Evolutionary conservation across 2,113 vertebrate genomes (phyloP).

Genomic region (Sakesphorus luctuosus): DNA sequence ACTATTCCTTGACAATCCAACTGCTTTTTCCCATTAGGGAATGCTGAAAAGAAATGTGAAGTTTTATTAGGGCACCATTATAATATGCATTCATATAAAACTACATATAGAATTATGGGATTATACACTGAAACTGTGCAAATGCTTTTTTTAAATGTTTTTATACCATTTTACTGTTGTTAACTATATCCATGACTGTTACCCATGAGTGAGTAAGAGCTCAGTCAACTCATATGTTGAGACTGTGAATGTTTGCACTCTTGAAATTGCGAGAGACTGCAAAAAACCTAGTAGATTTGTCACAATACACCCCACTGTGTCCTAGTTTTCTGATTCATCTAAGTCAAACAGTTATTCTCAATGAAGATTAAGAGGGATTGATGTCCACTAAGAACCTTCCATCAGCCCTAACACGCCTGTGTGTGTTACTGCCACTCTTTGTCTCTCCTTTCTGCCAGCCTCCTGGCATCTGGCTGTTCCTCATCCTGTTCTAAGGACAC

Average conservation of each 20-base stretch:
- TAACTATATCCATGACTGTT: background rate
- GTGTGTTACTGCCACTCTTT: rapidly evolving
- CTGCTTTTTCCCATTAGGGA: background rate
- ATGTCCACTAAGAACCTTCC: background rate
- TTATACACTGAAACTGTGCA: background rate
- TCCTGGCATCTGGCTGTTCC: background rate
- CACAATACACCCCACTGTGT: background rate
- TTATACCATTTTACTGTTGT: background rate
- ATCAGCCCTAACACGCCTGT: rapidly evolving
- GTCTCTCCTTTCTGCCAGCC: background rate
- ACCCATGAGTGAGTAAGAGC: background rate
- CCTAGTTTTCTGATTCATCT: background rate
- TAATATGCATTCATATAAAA: background rate
- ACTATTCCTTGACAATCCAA: background rate
- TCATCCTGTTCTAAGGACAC: background rate
- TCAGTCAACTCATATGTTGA: background rate
- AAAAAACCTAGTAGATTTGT: background rate
- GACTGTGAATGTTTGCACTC: background rate
- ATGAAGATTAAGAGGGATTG: background rate
- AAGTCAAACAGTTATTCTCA: background rate
- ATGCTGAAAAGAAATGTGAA: background rate
- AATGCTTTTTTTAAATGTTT: background rate
- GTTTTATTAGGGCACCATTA: background rate
- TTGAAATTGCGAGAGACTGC: background rate
- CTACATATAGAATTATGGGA: background rate